Percentiles rank a stretch among this genome's conserved stretches.
These are phyloP conservation scores for Hydractinia echinata DNA, from an alignment of 30 jellyfish, hydroid and myxozoan species.

Conservation along the genomic window DNA sequence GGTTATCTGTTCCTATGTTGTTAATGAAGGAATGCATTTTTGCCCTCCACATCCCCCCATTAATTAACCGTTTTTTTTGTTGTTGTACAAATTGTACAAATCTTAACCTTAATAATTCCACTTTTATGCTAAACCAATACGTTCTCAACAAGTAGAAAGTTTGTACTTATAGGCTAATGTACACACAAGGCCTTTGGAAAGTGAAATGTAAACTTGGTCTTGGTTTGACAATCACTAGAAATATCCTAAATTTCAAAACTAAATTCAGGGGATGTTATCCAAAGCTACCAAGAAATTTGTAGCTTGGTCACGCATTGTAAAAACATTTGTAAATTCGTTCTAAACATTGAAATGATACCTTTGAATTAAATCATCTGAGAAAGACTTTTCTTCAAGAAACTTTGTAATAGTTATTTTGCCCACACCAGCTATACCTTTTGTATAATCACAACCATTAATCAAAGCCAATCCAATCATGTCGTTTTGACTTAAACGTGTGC, in stretches of 20 bases:
- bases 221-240: background rate
- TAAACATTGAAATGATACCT: constrained; percentile 1
- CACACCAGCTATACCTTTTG: constrained; percentile 74
- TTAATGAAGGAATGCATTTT: too few species aligned
- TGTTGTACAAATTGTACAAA: too few species aligned
- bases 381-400: constrained; percentile 45
- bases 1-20: too few species aligned
- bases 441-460: constrained; percentile 82
- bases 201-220: too few species aligned
- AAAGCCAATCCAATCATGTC: constrained; percentile 67
- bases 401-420: constrained; percentile 48
- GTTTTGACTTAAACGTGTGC: constrained; percentile 44
- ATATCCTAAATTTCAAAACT: background rate
- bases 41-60: too few species aligned
- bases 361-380: constrained; percentile 21
- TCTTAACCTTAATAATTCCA: too few species aligned
- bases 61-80: too few species aligned
- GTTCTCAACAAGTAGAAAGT: too few species aligned
- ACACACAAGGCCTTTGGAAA: too few species aligned
- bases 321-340: too few species aligned
- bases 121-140: too few species aligned
- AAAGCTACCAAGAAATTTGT: background rate
- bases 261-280: background rate
- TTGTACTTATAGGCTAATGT: too few species aligned
- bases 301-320: background rate